Evolutionary conservation across 2,113 vertebrate species (phyloP).

Genomic region (Poeciliopsis turrubarensis): DNA sequence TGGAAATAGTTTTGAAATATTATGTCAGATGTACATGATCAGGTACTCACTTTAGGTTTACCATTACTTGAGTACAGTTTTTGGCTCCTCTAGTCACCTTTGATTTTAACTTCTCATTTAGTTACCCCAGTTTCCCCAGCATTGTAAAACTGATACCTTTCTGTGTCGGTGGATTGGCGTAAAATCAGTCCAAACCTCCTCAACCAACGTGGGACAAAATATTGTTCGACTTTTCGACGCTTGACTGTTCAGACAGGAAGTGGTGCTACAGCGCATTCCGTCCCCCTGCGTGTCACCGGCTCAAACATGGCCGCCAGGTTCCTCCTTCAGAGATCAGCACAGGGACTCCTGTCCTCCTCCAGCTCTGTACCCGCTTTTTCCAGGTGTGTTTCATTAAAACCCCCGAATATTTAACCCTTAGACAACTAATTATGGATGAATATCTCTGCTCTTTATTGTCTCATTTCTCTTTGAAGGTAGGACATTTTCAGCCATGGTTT

Average conservation of each 20-base stretch:
- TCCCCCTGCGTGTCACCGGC: slow-evolving; percentile 17
- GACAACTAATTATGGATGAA: neutral
- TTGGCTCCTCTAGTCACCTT: no score
- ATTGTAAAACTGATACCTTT: no score
- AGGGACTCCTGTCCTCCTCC: slow-evolving; percentile 36
- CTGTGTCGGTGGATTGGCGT: no score
- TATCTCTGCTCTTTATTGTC: neutral
- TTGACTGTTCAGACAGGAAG: slow-evolving; percentile 42
- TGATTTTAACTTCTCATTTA: no score
- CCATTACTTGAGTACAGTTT: no score
- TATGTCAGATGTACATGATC: no score
- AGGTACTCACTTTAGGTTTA: no score
- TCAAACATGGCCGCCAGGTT: slow-evolving; percentile 67
- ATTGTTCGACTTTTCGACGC: slow-evolving; percentile 25
- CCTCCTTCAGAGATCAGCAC: slow-evolving; percentile 54
- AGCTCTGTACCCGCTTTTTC: slow-evolving; percentile 23
- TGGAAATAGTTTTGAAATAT: no score
- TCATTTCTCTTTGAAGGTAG: neutral
- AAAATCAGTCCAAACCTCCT: no score
- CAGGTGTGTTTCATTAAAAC: slow-evolving; percentile 53
- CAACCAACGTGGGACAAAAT: no score
- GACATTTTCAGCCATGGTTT: neutral
- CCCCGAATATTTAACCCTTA: neutral
- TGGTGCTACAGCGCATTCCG: slow-evolving; percentile 53
- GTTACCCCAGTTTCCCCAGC: no score